These are phyloP conservation scores for Cantharis lateralis DNA, from an alignment of 2,888 invertebrate species.

Conservation along the genomic window DNA sequence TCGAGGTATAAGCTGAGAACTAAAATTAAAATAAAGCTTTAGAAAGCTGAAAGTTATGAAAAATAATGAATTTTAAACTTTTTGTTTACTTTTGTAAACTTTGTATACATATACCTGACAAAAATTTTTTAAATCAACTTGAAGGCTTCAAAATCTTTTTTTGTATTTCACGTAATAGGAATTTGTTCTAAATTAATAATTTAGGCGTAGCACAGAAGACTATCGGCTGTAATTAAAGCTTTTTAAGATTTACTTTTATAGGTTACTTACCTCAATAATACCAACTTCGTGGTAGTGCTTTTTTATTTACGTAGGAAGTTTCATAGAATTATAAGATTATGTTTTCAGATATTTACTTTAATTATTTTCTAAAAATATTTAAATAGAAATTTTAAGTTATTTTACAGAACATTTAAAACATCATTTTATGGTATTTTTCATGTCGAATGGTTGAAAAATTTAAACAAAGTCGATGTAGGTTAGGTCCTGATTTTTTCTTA, in stretches of 20 bases:
- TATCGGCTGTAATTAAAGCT: neutral
- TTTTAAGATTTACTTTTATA: neutral
- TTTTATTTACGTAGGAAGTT: neutral
- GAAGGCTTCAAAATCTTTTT: neutral
- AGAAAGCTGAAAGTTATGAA: neutral
- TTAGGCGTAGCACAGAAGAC: neutral
- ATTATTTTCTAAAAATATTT: too few species aligned
- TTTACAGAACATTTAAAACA: too few species aligned
- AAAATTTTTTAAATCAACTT: neutral
- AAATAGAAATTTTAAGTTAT: too few species aligned
- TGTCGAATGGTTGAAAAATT: too few species aligned
- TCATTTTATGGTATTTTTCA: too few species aligned
- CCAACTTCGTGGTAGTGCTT: neutral
- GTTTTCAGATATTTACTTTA: too few species aligned
- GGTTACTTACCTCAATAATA: neutral
- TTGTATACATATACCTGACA: neutral
- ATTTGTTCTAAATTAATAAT: neutral
- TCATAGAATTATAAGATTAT: neutral
- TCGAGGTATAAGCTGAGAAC: neutral
- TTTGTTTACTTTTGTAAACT: neutral
- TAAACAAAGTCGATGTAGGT: too few species aligned
- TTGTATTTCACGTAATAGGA: neutral
- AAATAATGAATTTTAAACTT: neutral
- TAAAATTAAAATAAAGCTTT: neutral
- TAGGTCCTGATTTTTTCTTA: neutral